Base-by-base conservation (phyloP, 2,888 invertebrate species). In the Theretra japonica region DNA sequence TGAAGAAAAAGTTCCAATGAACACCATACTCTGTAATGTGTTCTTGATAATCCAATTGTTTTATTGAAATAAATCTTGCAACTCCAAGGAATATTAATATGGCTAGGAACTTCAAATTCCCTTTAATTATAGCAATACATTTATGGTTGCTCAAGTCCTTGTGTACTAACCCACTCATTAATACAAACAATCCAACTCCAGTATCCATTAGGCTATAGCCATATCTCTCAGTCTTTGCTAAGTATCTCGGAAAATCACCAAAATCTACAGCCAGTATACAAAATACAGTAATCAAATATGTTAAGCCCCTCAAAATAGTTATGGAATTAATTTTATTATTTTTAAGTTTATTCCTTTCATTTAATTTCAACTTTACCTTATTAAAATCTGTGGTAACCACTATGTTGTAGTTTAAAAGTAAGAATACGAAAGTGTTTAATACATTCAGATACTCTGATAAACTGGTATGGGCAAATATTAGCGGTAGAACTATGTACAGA, bases 1-100 rank as follows among this genome's bases (percentile, higher is more conserved):
- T 99, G 78, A 99, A 96, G 89, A 99, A 99, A 88, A 99, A 99
- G 90, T 99, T 99, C 98, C 99, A 99, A 88, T 99, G 99, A 0
- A 97, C 95, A 0, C 99, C 99, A 94, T 99, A 99, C 88, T 99
- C 99, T 0, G 97, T 96, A 0, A 97, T 96, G 88, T 98, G 97
- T 82, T 97, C 97, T 73, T 98, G 97, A 88, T 99, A 99, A 77
- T 97, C 96, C 1, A 97, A 90, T 59, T 96, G 87, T 81, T 95
- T 95, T 0, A 97, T 86, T 21, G 95, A 88, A 4, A 96, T 70
- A 77, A 95, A 96, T 75, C 98, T 95, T 0, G 91, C 92, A 1
- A 96, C 74, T 0, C 97, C 98, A 59, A 98, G 87, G 0, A 95
- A 70, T 25, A 96, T 17, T 65, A 94, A 81, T 68, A 92, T 80